phyloP scores from a whole-genome alignment of 2,113 vertebrate species.

The Gallinago jamesoni region DNA sequence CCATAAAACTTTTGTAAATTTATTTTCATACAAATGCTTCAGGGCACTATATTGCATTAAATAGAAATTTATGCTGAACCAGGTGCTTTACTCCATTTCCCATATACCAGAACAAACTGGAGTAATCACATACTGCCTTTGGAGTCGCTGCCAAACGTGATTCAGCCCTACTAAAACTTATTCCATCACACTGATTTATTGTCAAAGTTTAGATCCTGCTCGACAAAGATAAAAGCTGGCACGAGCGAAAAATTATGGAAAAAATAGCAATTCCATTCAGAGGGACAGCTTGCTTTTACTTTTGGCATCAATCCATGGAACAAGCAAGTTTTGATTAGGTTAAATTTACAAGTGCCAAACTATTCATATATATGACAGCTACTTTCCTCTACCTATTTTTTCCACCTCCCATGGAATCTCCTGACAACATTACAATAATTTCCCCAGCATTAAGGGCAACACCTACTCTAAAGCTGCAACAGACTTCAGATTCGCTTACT shows the following conservation, averaged over 20 bases:
- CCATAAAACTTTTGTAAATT: conserved; percentile 48
- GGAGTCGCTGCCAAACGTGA: neutral
- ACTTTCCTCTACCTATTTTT: neutral
- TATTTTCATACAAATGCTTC: conserved; percentile 44
- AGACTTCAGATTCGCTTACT: neutral
- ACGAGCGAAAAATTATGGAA: neutral
- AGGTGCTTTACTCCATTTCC: neutral
- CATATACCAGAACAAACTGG: neutral
- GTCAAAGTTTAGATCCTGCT: neutral
- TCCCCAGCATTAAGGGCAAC: neutral
- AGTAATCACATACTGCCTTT: neutral
- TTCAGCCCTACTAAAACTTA: neutral
- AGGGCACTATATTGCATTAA: neutral
- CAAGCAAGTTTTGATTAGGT: neutral
- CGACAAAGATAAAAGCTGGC: neutral
- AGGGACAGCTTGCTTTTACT: neutral
- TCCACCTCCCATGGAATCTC: neutral
- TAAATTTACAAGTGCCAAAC: neutral
- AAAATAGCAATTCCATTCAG: neutral
- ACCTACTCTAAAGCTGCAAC: neutral
- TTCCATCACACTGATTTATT: neutral
- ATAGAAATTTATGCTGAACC: neutral
- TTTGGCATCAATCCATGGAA: neutral
- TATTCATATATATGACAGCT: neutral
- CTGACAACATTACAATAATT: neutral